Evolutionary conservation across 2,113 vertebrate genomes (phyloP), one percentile per base, ranked within the genome.

Genomic region (Dasyornis broadbenti): DNA sequence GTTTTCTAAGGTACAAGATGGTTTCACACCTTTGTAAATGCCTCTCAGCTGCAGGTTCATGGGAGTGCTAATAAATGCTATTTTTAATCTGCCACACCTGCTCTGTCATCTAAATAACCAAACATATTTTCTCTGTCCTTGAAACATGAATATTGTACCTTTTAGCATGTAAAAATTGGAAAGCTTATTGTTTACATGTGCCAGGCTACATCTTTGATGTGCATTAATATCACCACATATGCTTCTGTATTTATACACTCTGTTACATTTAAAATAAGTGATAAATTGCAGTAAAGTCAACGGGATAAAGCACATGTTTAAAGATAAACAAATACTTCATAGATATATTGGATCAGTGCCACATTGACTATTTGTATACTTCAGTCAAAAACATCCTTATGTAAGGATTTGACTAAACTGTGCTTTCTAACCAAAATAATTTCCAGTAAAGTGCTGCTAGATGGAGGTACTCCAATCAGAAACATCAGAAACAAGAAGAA

Each of bases 81-180:
- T 88, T 95, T 95, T 96, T 94, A 88, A 86, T 66, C 52, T 92
- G 79, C 71, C 61, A 86, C 68, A 94, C 82, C 71, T 95, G 75
- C 75, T 92, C 53, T 75, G 31, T 47, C 59, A 86, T 66, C 66
- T 83, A 70, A 94, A 90, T 33, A 80, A 59, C 45, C 30, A 88
- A 91, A 82, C 47, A 69, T 63, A 80, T 40, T 85, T 93, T 80
- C 53, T 69, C 50, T 83, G 87, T 63, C 89, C 86, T 95, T 95
- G 84, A 94, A 92, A 92, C 8, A 85, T 8, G 8, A 65, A 73
- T 49, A 27, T 47, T 93, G 35, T 70, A 37, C 33, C 40, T 80
- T 80, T 88, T 72, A 65, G 42, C 33, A 56, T 18, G 24, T 65
- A 69, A 85, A 63, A 59, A 86, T 30, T 82, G 35, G 61, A 65